Base-by-base conservation (phyloP, 2,888 invertebrate genomes). In the Dorcus parallelipipedus region DNA sequence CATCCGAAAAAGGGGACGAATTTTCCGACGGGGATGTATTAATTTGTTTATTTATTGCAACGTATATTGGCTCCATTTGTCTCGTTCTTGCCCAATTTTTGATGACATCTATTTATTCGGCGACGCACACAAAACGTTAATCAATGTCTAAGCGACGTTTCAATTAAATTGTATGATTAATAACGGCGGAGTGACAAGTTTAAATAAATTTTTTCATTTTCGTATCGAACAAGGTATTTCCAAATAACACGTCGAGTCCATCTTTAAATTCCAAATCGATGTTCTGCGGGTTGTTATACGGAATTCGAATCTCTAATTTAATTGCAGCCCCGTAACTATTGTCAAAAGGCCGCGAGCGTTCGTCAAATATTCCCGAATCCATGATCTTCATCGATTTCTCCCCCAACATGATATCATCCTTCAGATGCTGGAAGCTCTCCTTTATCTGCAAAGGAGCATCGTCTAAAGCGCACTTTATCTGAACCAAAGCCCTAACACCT, bases 251-350 rank as follows among this genome's bases (percentile, higher is more conserved):
- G 23, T 40, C 52, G 33, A 49, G 42, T 9, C 59, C 59, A 41
- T 59, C 59, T 20, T 40, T 52, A 26, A 59, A 59, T 52, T 55
- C 51, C 20, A 59, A 55, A 38, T 59, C 59, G 3, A 59, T 51
- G 52, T 55, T 59, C 40, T 59, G 59, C 9, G 54, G 49, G 41
- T 59, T 54, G 38, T 59, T 59, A 26, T 55, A 48, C 3, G 59
- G 59, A n/a, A 59, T 20, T 7, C 59, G 55, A 40, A 59, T 59
- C 20, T 54, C 59, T 9, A 59, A 38, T 47, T 55, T 59, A 9
- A 59, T 41, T 2, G 59, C 26, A 14, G 50, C 55, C 3, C 55
- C 54, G 17, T 59, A 59, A 38, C 43, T 10, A 9, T 14, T 38
- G 1, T 45, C 45, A 20, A n/a, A 45, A 7, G 55, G 20, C 9